phyloP scores from a whole-genome alignment of 2,113 vertebrate genomes.

The Eolophus roseicapilla region DNA sequence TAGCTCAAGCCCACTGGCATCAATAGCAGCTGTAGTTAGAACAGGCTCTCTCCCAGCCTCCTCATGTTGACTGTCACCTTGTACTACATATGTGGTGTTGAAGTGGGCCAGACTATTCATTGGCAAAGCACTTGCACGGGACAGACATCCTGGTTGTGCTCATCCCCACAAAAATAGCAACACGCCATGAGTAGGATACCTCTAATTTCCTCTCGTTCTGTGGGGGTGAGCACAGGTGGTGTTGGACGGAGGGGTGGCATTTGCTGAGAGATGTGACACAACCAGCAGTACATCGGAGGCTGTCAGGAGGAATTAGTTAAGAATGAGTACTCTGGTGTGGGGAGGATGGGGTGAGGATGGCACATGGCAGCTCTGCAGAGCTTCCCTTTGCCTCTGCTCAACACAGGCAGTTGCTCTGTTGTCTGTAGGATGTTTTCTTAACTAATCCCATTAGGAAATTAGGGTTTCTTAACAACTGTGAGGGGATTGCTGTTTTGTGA shows the following conservation, averaged over 20 bases:
- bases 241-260: neutral
- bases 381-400: neutral
- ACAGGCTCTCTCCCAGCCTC: neutral
- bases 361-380: neutral
- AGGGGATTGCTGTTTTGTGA: neutral
- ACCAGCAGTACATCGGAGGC: neutral
- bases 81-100: rapidly evolving
- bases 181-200: neutral
- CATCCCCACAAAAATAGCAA: neutral
- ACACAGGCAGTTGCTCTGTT: neutral
- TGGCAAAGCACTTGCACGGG: neutral
- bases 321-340: neutral
- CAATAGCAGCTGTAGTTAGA: neutral
- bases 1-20: neutral
- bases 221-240: neutral
- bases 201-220: slow-evolving; percentile 18
- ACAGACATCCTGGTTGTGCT: neutral
- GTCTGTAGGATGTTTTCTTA: neutral
- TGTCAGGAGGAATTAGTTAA: neutral
- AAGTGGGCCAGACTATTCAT: neutral
- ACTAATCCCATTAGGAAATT: neutral
- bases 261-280: neutral
- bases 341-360: neutral
- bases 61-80: neutral
- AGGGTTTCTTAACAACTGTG: neutral